Conservation (phyloP, 2,113 vertebrate genomes). For the Neodon shergylaensis region DNA sequence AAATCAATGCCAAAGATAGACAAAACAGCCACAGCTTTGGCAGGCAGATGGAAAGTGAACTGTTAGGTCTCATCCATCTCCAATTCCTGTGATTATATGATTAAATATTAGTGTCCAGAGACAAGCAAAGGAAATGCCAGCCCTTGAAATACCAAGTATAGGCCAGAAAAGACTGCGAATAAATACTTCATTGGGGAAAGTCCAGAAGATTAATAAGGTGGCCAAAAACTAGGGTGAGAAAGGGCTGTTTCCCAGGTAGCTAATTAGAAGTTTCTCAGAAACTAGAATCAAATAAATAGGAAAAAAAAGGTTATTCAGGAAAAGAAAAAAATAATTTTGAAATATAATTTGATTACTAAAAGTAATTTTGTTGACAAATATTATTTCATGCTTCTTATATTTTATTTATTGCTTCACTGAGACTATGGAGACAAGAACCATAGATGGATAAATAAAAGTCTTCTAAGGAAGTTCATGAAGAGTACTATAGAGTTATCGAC, state of each 20-base stretch:
- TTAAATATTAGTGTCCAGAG: conserved; percentile 67
- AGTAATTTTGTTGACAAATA: conserved; percentile 5
- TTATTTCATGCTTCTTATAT: not conserved
- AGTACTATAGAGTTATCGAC: not conserved
- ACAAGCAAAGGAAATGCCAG: not conserved
- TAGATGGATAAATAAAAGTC: not conserved
- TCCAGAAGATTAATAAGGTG: conserved; percentile 58
- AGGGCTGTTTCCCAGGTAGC: not conserved
- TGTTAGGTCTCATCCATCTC: not conserved
- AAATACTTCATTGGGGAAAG: conserved; percentile 20
- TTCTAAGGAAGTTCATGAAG: not conserved
- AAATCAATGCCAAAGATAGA: not conserved
- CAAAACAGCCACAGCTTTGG: conserved; percentile 35
- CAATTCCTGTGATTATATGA: conserved; percentile 60
- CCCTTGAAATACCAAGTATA: conserved; percentile 58
- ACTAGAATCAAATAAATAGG: not conserved
- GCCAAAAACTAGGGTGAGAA: conserved; percentile 25
- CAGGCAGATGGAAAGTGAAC: conserved; percentile 49
- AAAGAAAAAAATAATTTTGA: conserved; percentile 12
- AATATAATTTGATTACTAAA: not conserved
- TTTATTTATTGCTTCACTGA: conserved; percentile 17
- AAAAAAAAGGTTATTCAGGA: not conserved
- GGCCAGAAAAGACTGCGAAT: conserved; percentile 28
- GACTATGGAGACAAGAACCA: not conserved
- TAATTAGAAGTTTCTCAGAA: conserved; percentile 67